Evolutionary conservation across 2,888 invertebrate species (phyloP).

Genomic region (Orthosia cruda): DNA sequence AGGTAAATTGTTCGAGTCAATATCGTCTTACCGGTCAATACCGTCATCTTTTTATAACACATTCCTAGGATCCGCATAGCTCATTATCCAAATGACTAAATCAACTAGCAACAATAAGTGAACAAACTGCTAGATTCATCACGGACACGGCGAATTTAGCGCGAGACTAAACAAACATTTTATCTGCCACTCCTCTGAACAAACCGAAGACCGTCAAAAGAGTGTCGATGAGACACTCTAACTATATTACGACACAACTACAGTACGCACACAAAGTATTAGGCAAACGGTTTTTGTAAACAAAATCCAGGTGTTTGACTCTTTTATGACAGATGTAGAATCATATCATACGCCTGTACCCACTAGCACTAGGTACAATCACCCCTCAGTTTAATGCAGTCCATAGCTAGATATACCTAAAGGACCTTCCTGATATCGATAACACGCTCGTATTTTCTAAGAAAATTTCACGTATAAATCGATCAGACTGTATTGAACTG

Average conservation of each 20-base stretch:
- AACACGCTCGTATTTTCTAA: too few relatives aligned
- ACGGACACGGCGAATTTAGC: slow-evolving; percentile 39
- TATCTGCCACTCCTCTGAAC: slow-evolving; percentile 28
- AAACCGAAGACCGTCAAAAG: slow-evolving; percentile 9
- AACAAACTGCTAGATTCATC: slow-evolving; percentile 30
- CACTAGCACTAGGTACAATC: not conserved
- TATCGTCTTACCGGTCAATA: too few relatives aligned
- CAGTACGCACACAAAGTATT: slow-evolving; percentile 6
- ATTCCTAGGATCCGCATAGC: slow-evolving; percentile 2
- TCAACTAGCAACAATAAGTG: not conserved
- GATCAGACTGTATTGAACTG: too few relatives aligned
- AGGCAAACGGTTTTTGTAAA: slow-evolving; percentile 21
- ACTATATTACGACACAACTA: slow-evolving; percentile 6
- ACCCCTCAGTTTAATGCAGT: not conserved
- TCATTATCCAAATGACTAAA: slow-evolving; percentile 20
- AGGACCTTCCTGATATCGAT: too few relatives aligned
- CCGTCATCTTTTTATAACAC: not conserved
- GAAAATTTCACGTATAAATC: too few relatives aligned
- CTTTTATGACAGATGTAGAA: not conserved
- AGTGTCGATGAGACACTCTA: slow-evolving; percentile 24
- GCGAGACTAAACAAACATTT: slow-evolving; percentile 24
- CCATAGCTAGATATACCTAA: not conserved
- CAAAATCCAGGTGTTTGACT: slow-evolving; percentile 16
- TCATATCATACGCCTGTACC: not conserved
- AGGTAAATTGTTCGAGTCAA: not conserved